phyloP scores from a whole-genome alignment of 2,888 invertebrate genomes.

The Allygus modestus region DNA sequence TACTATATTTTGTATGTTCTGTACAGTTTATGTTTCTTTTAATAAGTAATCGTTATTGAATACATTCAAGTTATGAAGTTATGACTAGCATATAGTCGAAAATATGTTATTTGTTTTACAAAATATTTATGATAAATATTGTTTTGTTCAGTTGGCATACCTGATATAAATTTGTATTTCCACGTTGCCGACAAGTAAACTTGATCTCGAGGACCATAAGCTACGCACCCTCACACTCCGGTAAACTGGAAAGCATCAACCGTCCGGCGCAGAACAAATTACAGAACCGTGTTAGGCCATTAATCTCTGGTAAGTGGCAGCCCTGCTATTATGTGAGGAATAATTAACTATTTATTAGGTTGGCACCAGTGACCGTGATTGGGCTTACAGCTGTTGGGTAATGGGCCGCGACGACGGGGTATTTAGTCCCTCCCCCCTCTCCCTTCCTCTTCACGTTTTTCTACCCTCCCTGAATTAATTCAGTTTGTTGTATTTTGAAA shows the following conservation, averaged over 20 bases:
- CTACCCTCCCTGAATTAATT: constrained; percentile 50
- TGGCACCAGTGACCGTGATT: constrained; percentile 55
- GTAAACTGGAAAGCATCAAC: constrained; percentile 6
- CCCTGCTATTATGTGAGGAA: constrained; percentile 60
- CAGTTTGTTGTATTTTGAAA: constrained; percentile 59
- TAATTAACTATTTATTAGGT: constrained; percentile 60
- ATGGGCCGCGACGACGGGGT: constrained; percentile 55
- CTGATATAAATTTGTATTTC: too few species aligned
- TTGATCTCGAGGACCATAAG: background rate
- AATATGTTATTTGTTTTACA: too few species aligned
- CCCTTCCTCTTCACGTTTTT: constrained; percentile 46
- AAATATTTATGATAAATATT: too few species aligned
- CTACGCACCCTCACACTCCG: constrained; percentile 18
- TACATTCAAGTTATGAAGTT: too few species aligned
- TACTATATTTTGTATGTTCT: too few species aligned
- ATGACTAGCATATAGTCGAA: too few species aligned
- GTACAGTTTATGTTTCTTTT: too few species aligned
- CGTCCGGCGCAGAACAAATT: constrained; percentile 54
- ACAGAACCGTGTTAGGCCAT: constrained; percentile 49
- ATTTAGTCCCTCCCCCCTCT: constrained; percentile 47
- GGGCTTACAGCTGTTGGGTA: constrained; percentile 52
- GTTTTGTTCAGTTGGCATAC: too few species aligned
- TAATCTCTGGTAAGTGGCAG: constrained; percentile 56
- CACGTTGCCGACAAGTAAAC: too few species aligned
- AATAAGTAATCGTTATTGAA: too few species aligned